These are phyloP conservation scores for Heliornis fulica DNA, from an alignment of 2,113 vertebrate genomes.

Conservation along the genomic window DNA sequence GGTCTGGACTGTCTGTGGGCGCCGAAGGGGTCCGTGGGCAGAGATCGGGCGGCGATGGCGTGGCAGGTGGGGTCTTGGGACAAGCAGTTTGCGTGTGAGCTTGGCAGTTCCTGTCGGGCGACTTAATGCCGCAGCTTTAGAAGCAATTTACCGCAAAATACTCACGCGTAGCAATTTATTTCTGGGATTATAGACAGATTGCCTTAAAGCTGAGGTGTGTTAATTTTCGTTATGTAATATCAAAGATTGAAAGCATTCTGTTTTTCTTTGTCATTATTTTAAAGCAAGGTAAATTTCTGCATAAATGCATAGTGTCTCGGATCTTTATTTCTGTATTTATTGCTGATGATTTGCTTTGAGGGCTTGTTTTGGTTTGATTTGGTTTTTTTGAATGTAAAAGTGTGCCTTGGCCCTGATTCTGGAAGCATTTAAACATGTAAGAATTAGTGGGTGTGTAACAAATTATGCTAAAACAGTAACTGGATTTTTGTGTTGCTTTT, in stretches of 20 bases:
- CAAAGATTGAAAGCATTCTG: fast-evolving
- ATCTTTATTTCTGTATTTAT: not conserved
- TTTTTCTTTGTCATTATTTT: not conserved
- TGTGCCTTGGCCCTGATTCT: not conserved
- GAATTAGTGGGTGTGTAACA: not conserved
- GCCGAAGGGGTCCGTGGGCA: not conserved
- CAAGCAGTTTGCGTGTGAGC: fast-evolving
- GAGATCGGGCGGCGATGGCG: not conserved
- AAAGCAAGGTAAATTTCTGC: not conserved
- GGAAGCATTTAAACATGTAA: not conserved
- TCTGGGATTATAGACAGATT: not conserved
- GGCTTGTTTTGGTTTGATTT: not conserved
- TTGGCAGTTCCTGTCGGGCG: fast-evolving
- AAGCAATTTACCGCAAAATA: fast-evolving
- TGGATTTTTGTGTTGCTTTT: not conserved
- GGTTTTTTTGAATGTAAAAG: not conserved
- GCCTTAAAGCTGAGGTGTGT: fast-evolving
- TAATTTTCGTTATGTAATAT: fast-evolving
- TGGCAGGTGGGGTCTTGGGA: fast-evolving
- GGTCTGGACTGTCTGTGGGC: too few relatives aligned
- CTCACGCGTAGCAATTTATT: fast-evolving
- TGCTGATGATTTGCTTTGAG: not conserved
- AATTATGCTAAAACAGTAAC: not conserved
- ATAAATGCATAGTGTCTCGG: fast-evolving
- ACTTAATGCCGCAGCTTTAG: fast-evolving